Base-by-base conservation (phyloP, 2,797 vertebrate genomes). In the Chloroceryle amazona region DNA sequence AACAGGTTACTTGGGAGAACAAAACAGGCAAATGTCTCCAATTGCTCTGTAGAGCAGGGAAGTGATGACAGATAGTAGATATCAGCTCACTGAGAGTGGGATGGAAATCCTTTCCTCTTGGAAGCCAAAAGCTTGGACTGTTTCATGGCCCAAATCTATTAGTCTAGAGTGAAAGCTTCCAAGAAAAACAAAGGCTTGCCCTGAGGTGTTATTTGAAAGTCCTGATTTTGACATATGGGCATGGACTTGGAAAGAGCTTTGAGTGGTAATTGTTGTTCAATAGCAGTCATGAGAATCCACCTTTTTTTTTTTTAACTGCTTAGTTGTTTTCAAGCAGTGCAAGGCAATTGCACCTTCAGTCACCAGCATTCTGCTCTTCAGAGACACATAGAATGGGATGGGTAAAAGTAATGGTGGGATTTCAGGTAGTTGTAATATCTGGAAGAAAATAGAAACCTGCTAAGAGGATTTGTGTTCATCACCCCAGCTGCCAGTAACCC, bases 101-200 rank as follows among this genome's bases (percentile, higher is more conserved):
- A 44, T 91, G 75, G 65, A 81, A 81, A 86, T 51, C 35, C 15
- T 90, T 75, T 72, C n/a, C 21, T 51, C 46, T 41, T 55, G 44
- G 65, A 86, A 75, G 70, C 33, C 46, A 90, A 70, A 86, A 79
- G 10, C 17, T 58, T 55, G 37, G 37, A 23, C 29, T 42, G 6
- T 39, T 93, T 79, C 51, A 35, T 2, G 4, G 39, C 14, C 41
- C 26, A 42, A 21, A 88, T 63, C 39, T 80, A 7, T 52, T 44
- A 21, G 21, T 58, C n/a, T 47, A 63, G 0, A 75, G 44, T 29
- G 6, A 76, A 81, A 58, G 9, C 29, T 75, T 93, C 70, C 75
- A 88, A 86, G 70, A 41, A 81, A 87, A 96, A 74, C 51, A 88
- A 85, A 80, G 28, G 11, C 37, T 80, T 89, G 63, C 26, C 70